A percentile compares a stretch with the other conserved stretches of the same genome.
phyloP scores from a whole-genome alignment of 2,797 vertebrate species.

The Malurus splendens region DNA sequence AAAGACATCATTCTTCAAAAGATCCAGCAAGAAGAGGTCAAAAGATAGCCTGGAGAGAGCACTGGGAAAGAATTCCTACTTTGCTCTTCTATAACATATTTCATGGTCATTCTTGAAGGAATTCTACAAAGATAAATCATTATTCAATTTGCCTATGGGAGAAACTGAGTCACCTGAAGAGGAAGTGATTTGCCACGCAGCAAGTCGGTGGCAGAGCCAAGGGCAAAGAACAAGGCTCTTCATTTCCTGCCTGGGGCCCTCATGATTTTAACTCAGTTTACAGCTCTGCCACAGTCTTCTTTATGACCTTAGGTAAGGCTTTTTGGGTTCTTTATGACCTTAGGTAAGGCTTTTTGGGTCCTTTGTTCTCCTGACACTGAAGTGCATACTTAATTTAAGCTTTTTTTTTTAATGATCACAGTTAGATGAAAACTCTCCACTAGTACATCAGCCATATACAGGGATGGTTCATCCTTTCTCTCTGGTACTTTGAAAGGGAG shows the following conservation, averaged over 20 bases:
- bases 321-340: background rate
- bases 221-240: background rate
- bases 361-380: background rate
- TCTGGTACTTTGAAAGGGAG: background rate
- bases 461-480: background rate
- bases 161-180: constrained; percentile 47
- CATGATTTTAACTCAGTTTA: background rate
- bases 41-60: background rate
- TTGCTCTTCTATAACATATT: background rate
- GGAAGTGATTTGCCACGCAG: constrained; percentile 20
- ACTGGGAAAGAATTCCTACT: background rate
- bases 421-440: background rate
- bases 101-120: background rate
- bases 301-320: background rate
- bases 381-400: background rate
- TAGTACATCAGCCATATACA: background rate
- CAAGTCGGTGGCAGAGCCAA: background rate
- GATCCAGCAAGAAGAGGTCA: background rate
- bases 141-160: background rate
- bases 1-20: background rate
- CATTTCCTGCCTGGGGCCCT: background rate
- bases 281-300: background rate
- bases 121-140: background rate
- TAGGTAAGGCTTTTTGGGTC: background rate
- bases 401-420: background rate